These are phyloP conservation scores for Drosophila repleta DNA, from an alignment of 1,140 invertebrate species.

Conservation along the genomic window DNA sequence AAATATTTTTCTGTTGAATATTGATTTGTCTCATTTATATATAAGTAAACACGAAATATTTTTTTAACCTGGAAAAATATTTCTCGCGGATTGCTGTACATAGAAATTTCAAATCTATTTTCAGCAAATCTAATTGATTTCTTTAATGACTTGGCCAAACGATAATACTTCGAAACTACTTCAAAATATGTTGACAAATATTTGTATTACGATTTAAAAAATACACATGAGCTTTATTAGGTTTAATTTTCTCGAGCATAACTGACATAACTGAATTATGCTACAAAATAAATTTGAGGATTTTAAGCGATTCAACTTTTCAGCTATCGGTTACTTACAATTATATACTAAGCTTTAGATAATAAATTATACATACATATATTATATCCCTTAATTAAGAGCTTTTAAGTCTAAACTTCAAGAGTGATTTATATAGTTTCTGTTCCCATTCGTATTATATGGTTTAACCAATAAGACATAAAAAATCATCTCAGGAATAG, in stretches of 20 bases:
- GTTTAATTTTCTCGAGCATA: slow-evolving; percentile 35
- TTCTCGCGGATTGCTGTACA: too few relatives aligned
- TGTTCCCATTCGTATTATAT: slow-evolving; percentile 23
- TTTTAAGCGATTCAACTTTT: slow-evolving; percentile 6
- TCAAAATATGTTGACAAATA: slow-evolving; percentile 26
- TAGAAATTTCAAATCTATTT: too few relatives aligned
- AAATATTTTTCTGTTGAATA: too few relatives aligned
- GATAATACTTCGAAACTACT: slow-evolving; percentile 6
- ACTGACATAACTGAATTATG: slow-evolving; percentile 33
- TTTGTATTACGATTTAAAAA: slow-evolving; percentile 41
- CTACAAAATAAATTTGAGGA: slow-evolving; percentile 39
- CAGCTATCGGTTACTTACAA: slow-evolving; percentile 38
- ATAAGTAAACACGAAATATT: too few relatives aligned
- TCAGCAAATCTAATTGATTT: too few relatives aligned
- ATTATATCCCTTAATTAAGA: slow-evolving; percentile 49
- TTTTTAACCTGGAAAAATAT: too few relatives aligned
- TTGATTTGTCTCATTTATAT: too few relatives aligned
- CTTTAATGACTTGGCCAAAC: slow-evolving; percentile 6
- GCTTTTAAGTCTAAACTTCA: slow-evolving; percentile 34
- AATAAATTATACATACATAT: slow-evolving; percentile 54
- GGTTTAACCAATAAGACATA: slow-evolving; percentile 31
- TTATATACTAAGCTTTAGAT: slow-evolving; percentile 38
- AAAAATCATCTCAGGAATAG: slow-evolving; percentile 57
- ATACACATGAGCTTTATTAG: slow-evolving; percentile 43
- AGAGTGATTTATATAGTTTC: slow-evolving; percentile 23